A percentile compares a stretch with the other conserved stretches of the same genome.
These are phyloP conservation scores for Macrotus californicus DNA, from an alignment of 2,113 vertebrate species.

Conservation along the genomic window DNA sequence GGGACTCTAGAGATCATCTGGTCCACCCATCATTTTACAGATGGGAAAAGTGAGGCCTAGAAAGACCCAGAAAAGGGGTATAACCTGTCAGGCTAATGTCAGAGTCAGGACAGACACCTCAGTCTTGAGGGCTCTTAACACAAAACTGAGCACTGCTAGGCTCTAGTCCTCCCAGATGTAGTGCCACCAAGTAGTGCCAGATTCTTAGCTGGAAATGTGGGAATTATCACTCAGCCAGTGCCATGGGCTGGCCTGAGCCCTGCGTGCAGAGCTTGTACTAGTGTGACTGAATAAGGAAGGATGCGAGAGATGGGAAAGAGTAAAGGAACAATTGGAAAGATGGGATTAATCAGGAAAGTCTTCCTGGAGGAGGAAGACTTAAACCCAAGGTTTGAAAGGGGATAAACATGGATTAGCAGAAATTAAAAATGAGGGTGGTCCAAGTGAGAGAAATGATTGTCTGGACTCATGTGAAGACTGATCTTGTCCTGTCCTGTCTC, in stretches of 20 bases:
- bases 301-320: background rate
- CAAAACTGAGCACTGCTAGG: background rate
- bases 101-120: background rate
- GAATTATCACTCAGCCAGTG: background rate
- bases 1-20: background rate
- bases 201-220: background rate
- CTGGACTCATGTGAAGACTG: background rate
- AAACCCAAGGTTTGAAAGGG: background rate
- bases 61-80: background rate
- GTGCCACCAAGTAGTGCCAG: background rate
- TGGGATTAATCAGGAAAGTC: background rate
- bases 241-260: too few relatives aligned
- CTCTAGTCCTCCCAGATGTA: background rate
- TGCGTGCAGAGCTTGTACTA: background rate
- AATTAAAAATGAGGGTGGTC: background rate
- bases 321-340: background rate
- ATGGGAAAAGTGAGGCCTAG: background rate
- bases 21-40: background rate
- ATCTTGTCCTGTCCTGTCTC: background rate
- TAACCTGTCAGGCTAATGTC: background rate
- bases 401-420: background rate
- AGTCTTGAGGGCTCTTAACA: background rate
- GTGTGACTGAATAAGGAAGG: background rate
- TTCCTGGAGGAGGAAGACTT: background rate
- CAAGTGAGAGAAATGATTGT: background rate